Evolutionary conservation across 2,113 vertebrate species (phyloP), one percentile per base, ranked within the genome.

Genomic region (Osmerus eperlanus): DNA sequence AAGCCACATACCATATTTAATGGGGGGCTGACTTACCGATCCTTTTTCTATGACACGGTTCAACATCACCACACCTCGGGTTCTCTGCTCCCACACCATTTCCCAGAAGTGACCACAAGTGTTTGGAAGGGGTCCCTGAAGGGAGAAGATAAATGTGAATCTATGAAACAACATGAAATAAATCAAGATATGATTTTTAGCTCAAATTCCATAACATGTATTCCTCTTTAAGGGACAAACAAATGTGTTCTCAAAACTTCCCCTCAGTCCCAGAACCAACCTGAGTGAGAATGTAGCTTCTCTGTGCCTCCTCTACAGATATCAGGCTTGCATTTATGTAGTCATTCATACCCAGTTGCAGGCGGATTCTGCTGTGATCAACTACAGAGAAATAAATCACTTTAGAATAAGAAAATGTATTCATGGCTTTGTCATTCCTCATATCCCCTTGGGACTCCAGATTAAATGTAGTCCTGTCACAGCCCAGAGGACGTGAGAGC

Each of bases 21-120:
- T 36, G 4, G 15, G n/a, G 15, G 0, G 0, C 28, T 6, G 53
- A 91, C 95, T 96, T 87, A 99, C 97, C 8, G 96, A 99, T 84
- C 97, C 97, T 89, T 99, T 99, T 87, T 99, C 97, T 80, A 99
- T 94, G 83, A 98, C 94, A 71, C 97, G 91, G 94, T 99, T 99
- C 77, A 99, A 93, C 97, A 99, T 99, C 85, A 99, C 94, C 3
- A 99, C 96, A 8, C 96, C 97, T 19, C 88, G 91, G 85, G 91
- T 96, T 79, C 91, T 94, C 92, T 99, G 96, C 84, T 99, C 96
- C 97, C 97, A 99, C 78, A 99, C 95, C 96, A 99, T 98, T 92
- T 99, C 96, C 97, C 97, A 99, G 29, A 99, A 99, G 87, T 98
- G 95, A 72, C 96, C 97, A 65, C 97, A 99, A 3, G 97, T 99